Conservation (phyloP, 2,888 invertebrate genomes). For the Chymomyza fuscimana region DNA sequence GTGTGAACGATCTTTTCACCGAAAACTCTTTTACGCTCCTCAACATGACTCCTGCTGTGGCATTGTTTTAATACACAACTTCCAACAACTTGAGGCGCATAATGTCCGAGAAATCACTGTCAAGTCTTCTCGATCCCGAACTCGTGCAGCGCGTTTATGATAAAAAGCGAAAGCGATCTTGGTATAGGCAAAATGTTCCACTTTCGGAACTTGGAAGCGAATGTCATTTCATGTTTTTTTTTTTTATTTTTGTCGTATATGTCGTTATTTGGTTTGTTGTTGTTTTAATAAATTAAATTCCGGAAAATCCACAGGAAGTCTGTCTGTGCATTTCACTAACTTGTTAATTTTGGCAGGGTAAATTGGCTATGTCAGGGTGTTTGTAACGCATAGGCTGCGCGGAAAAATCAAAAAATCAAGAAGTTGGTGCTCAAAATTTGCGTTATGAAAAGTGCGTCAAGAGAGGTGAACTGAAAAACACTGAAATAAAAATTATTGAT, state of each 20-base stretch:
- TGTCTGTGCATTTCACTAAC: conserved; percentile 65
- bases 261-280: conserved; percentile 52
- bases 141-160: background rate
- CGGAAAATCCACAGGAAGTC: conserved; percentile 79
- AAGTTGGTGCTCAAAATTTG: too few species aligned
- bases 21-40: conserved; percentile 43
- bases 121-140: conserved; percentile 10
- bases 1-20: conserved; percentile 64
- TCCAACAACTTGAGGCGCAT: background rate
- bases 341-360: background rate
- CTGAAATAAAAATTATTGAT: too few species aligned
- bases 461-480: too few species aligned
- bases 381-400: background rate
- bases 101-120: conserved; percentile 16
- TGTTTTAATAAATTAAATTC: conserved; percentile 79
- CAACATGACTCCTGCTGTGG: conserved; percentile 41
- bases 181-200: background rate
- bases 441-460: too few species aligned
- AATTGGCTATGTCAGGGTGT: background rate
- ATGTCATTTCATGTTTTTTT: background rate
- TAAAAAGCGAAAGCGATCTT: background rate
- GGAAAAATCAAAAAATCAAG: too few species aligned
- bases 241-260: background rate
- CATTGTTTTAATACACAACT: conserved; percentile 40
- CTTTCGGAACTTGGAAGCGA: background rate